Base-by-base conservation (phyloP, 1,140 invertebrate species). In the Cyrtorhinus lividipennis region DNA sequence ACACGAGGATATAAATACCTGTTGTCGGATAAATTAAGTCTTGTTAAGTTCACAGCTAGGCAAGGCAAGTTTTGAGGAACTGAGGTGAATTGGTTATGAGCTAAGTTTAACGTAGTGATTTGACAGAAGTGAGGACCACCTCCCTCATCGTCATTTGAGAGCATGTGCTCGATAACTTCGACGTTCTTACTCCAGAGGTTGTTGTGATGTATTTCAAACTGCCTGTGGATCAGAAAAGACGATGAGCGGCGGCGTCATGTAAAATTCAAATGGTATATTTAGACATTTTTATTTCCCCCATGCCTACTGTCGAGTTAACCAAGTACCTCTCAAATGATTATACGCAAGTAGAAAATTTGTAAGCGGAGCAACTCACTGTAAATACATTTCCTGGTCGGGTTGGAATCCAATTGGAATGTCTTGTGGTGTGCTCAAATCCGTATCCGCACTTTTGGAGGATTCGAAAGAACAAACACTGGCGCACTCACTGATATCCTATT, bases 1-100 rank as follows among this genome's bases (percentile, higher is more conserved):
- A n/a, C n/a, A n/a, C n/a, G n/a, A n/a, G n/a, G n/a, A n/a, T n/a
- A n/a, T n/a, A n/a, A n/a, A n/a, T 73, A 76, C 71, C 73, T 74
- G 76, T 99, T 99, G 71, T 92, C 89, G 13, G 92, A 84, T 77
- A 98, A 82, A 71, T 95, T 95, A 0, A 98, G 77, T 27, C 91
- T 78, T 0, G 89, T 86, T 18, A 98, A 76, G 66, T 85, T 84
- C 0, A 90, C 84, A 3, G 90, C 92, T 25, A 92, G 75, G 71
- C 95, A 98, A 1, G 93, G 84, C 18, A 98, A 72, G n/a, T 86
- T 86, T 1, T 82, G 78, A 0, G 95, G 95, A 44, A 97, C 83
- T 61, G 80, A 82, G 20, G 83, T 84, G 71, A 97, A 95, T 62
- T 88, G 80, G 77, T 97, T 97, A 73, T 94, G 90, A 0, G 92